phyloP scores from a whole-genome alignment of 2,113 vertebrate genomes.

The Eulemur macaco region DNA sequence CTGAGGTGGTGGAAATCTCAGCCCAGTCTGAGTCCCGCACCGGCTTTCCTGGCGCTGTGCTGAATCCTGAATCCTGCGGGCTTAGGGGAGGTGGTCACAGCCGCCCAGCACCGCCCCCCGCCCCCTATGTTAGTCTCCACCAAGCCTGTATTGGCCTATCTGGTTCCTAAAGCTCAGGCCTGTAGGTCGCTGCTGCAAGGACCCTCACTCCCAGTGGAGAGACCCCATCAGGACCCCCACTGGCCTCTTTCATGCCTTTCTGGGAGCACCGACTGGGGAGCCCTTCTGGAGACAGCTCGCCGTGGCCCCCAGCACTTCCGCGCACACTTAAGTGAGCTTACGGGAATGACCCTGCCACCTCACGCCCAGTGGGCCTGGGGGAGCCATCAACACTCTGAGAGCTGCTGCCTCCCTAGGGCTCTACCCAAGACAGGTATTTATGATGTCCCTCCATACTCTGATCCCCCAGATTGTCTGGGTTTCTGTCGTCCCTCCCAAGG shows the following conservation, averaged over 20 bases:
- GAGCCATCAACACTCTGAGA: neutral
- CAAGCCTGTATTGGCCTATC: neutral
- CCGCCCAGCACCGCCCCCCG: neutral
- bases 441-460: neutral
- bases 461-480: neutral
- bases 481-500: neutral
- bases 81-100: too few species aligned
- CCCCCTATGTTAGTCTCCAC: fast-evolving
- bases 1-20: neutral
- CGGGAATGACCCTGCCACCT: neutral
- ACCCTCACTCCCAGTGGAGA: neutral
- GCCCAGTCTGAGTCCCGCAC: neutral
- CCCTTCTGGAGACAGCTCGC: neutral
- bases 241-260: neutral
- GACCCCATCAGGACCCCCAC: fast-evolving
- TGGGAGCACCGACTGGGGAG: neutral
- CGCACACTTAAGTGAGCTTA: neutral
- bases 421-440: neutral
- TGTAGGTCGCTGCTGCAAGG: fast-evolving
- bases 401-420: neutral
- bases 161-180: neutral
- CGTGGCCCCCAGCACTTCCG: neutral
- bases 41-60: neutral
- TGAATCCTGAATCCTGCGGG: fast-evolving
- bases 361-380: fast-evolving